phyloP scores from a whole-genome alignment of 1,140 invertebrate species.

The Bombus cullumanus region DNA sequence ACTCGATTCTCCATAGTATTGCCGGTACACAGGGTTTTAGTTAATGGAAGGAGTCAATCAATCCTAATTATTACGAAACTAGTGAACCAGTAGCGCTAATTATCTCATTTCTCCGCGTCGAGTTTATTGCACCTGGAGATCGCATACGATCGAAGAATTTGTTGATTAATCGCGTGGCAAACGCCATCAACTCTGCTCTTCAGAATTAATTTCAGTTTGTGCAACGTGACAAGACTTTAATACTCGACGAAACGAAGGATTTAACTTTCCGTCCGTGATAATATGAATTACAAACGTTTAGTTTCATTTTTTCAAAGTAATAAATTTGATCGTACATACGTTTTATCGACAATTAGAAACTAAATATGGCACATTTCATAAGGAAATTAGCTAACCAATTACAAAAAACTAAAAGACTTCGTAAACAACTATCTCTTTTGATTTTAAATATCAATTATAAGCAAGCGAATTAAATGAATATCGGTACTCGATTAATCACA shows the following conservation, averaged over 20 bases:
- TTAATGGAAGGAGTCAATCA: conserved; percentile 67
- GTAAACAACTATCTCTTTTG: background rate
- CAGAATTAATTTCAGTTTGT: conserved; percentile 30
- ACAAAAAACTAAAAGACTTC: background rate
- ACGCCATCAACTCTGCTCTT: conserved; percentile 4
- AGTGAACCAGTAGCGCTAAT: conserved; percentile 56
- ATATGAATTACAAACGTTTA: background rate
- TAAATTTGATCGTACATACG: background rate
- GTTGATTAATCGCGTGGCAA: conserved; percentile 44
- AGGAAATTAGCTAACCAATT: background rate
- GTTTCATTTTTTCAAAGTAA: background rate
- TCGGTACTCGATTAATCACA: background rate
- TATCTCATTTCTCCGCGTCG: conserved; percentile 47
- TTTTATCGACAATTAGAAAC: background rate
- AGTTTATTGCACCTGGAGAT: conserved; percentile 33
- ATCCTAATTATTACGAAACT: conserved; percentile 53
- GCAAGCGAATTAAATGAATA: background rate
- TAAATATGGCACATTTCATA: background rate
- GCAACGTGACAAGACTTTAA: too few relatives aligned
- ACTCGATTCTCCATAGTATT: conserved; percentile 40
- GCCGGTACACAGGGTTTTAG: conserved; percentile 4
- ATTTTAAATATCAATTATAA: background rate
- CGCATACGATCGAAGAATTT: conserved; percentile 37
- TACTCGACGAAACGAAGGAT: background rate
- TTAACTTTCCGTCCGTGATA: background rate